Conservation (phyloP, 2,797 vertebrate genomes). For the Tadarida brasiliensis region DNA sequence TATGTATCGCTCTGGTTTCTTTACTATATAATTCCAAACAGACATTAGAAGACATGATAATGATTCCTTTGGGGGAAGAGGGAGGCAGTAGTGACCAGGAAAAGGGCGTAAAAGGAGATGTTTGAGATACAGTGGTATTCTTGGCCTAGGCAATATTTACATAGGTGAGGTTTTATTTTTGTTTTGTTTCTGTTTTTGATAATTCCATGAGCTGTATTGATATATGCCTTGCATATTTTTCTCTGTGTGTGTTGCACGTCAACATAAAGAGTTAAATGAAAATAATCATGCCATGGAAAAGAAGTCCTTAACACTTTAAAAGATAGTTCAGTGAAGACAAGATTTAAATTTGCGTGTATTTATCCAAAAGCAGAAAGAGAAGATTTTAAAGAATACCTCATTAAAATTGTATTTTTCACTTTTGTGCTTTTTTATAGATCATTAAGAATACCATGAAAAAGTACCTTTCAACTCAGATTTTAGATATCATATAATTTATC, state of each 20-base stretch:
- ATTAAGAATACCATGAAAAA: constrained; percentile 70
- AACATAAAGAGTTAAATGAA: constrained; percentile 39
- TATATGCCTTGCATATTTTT: background rate
- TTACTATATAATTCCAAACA: background rate
- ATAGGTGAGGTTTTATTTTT: background rate
- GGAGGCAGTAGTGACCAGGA: background rate
- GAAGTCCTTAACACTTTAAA: constrained; percentile 33
- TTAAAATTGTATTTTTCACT: constrained; percentile 74
- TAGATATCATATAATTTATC: constrained; percentile 77
- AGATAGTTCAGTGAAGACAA: constrained; percentile 1
- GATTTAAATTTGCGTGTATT: constrained; percentile 59
- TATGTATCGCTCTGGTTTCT: background rate
- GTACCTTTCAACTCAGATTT: constrained; percentile 73
- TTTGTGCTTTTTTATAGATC: constrained; percentile 72
- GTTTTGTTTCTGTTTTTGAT: background rate
- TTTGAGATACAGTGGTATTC: background rate
- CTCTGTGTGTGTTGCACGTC: background rate
- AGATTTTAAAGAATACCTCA: constrained; percentile 65
- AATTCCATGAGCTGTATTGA: background rate
- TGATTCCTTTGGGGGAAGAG: background rate
- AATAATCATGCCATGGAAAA: constrained; percentile 50
- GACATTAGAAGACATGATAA: background rate
- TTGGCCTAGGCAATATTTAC: background rate
- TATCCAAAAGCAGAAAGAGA: constrained; percentile 45
- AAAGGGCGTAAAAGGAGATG: background rate